Evolutionary conservation across 2,797 vertebrate genomes (phyloP).

Genomic region (Spinibarbus caldwelli): DNA sequence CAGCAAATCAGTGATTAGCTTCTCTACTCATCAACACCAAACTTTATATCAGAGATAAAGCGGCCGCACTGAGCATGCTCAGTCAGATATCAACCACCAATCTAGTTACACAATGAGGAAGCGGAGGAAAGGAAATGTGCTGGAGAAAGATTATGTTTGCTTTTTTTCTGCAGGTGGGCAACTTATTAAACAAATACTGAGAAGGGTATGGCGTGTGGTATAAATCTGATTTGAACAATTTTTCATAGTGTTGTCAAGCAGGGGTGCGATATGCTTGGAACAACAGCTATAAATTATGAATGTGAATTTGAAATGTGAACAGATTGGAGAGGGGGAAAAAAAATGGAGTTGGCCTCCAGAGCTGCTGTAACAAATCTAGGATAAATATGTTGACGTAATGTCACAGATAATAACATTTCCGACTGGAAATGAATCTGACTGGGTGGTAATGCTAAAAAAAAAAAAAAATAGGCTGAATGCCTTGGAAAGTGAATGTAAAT

Average conservation of each 20-base stretch:
- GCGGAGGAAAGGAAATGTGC: background rate
- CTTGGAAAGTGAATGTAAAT: background rate
- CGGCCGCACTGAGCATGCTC: background rate
- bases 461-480: background rate
- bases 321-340: slow-evolving; percentile 16
- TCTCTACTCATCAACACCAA: background rate
- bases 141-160: slow-evolving; percentile 12
- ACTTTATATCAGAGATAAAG: background rate
- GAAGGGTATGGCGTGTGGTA: background rate
- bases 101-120: slow-evolving; percentile 13
- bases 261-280: background rate
- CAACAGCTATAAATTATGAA: slow-evolving; percentile 21
- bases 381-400: slow-evolving; percentile 31
- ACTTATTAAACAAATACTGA: background rate
- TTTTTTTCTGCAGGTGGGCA: slow-evolving; percentile 17
- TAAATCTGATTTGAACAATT: background rate
- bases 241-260: background rate
- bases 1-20: background rate
- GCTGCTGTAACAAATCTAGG: slow-evolving; percentile 34
- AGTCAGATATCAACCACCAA: background rate
- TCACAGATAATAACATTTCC: slow-evolving; percentile 12
- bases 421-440: background rate
- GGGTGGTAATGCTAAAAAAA: background rate
- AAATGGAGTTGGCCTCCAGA: background rate
- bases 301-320: slow-evolving; percentile 4